Conservation (phyloP, 2,797 vertebrate species). For the Chrosomus eos region DNA sequence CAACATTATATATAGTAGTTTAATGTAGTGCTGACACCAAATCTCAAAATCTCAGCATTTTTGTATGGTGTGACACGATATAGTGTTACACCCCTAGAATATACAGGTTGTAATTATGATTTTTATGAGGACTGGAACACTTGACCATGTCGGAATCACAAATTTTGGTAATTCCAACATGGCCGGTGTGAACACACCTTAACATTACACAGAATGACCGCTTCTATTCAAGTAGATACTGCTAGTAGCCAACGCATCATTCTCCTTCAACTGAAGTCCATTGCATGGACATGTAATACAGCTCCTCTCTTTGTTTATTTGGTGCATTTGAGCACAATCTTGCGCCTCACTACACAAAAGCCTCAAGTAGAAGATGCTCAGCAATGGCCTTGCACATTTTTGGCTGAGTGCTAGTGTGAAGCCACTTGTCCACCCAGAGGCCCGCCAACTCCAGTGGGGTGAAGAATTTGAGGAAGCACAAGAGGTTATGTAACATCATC, state of each 20-base stretch:
- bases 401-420: slow-evolving; percentile 28
- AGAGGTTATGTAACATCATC: slow-evolving; percentile 20
- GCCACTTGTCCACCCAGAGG: slow-evolving; percentile 29
- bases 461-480: slow-evolving; percentile 28
- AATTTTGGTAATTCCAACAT: background rate
- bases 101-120: background rate
- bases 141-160: background rate
- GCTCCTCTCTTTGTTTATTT: background rate
- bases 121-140: background rate
- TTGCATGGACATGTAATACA: slow-evolving; percentile 6
- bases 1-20: too few relatives aligned
- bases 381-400: slow-evolving; percentile 30
- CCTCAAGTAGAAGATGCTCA: slow-evolving; percentile 12
- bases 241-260: background rate
- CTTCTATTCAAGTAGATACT: background rate
- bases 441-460: slow-evolving; percentile 24
- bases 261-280: background rate
- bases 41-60: too few relatives aligned
- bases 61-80: too few relatives aligned
- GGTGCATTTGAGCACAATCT: slow-evolving; percentile 15
- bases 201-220: background rate
- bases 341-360: background rate
- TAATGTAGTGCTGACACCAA: too few relatives aligned
- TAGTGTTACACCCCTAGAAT: too few relatives aligned
- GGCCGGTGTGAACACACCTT: background rate